These are phyloP conservation scores for Phengaris arion DNA, from an alignment of 2,888 invertebrate genomes.

Conservation along the genomic window DNA sequence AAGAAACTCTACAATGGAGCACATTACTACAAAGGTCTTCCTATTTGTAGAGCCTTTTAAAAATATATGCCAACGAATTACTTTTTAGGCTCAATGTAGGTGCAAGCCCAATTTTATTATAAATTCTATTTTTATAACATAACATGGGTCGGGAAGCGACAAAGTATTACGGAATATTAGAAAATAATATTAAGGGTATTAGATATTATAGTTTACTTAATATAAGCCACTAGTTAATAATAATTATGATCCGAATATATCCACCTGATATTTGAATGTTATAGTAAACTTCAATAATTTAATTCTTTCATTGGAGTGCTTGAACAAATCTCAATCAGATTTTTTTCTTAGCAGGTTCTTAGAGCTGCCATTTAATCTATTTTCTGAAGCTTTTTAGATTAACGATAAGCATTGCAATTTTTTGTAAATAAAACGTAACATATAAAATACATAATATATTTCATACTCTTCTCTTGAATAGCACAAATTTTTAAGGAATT, in stretches of 20 bases:
- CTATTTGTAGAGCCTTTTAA: slow-evolving; percentile 82
- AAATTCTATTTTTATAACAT: slow-evolving; percentile 28
- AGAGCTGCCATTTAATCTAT: neutral
- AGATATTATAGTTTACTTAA: neutral
- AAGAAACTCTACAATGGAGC: slow-evolving; percentile 88
- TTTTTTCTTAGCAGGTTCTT: neutral
- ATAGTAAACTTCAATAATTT: slow-evolving; percentile 1
- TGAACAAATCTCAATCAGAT: neutral
- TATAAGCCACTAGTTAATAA: neutral
- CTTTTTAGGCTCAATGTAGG: neutral
- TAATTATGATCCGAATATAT: neutral
- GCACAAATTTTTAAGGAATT: neutral
- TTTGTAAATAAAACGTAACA: neutral
- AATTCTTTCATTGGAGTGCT: neutral
- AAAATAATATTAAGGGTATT: neutral
- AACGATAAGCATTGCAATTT: neutral
- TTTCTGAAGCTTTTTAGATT: neutral
- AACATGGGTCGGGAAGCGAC: slow-evolving; percentile 19
- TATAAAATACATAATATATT: neutral
- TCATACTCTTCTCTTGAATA: neutral
- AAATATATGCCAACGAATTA: neutral
- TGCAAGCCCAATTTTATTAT: slow-evolving; percentile 33
- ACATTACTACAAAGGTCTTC: slow-evolving; percentile 82
- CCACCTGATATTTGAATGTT: neutral
- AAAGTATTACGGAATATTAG: slow-evolving; percentile 7